Evolutionary conservation across 2,113 vertebrate genomes (phyloP).

Genomic region (Poicephalus meyeri): DNA sequence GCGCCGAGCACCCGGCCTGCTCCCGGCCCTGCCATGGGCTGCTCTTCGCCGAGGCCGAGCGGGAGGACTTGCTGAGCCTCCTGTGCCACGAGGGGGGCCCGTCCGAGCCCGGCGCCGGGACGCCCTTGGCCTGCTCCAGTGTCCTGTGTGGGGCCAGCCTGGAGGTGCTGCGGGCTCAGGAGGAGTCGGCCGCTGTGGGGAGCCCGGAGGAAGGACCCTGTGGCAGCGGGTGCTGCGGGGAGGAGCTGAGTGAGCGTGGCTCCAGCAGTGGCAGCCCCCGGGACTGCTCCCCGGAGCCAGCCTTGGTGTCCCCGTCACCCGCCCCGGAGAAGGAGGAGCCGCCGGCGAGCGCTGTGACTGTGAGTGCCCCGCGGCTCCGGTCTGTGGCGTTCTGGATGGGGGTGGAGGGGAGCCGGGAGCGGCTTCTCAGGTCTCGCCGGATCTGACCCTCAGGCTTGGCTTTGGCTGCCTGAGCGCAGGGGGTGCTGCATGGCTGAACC

Average conservation of each 20-base stretch:
- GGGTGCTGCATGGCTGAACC: background rate
- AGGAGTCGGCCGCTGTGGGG: background rate
- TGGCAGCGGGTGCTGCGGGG: background rate
- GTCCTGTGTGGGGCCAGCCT: background rate
- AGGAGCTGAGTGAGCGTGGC: background rate
- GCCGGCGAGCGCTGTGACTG: background rate
- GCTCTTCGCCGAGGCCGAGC: slow-evolving; percentile 80
- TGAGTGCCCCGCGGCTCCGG: background rate
- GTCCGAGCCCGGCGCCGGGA: background rate
- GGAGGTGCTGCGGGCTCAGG: background rate
- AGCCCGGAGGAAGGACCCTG: slow-evolving; percentile 42
- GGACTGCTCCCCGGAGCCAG: slow-evolving; percentile 64
- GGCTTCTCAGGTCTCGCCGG: rapidly evolving
- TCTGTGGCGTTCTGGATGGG: background rate
- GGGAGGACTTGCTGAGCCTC: slow-evolving; percentile 81
- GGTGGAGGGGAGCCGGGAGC: background rate
- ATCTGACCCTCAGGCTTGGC: rapidly evolving
- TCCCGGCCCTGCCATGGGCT: slow-evolving; percentile 74
- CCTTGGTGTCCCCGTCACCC: slow-evolving; percentile 49
- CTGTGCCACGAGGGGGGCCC: slow-evolving; percentile 72
- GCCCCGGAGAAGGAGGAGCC: background rate
- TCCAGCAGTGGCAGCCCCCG: background rate
- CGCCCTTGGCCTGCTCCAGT: background rate
- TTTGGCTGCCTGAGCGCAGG: background rate
- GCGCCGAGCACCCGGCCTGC: background rate